Percentiles rank a stretch among this genome's conserved stretches.
These are phyloP conservation scores for Mimas tiliae DNA, from an alignment of 2,888 invertebrate species.

Conservation along the genomic window DNA sequence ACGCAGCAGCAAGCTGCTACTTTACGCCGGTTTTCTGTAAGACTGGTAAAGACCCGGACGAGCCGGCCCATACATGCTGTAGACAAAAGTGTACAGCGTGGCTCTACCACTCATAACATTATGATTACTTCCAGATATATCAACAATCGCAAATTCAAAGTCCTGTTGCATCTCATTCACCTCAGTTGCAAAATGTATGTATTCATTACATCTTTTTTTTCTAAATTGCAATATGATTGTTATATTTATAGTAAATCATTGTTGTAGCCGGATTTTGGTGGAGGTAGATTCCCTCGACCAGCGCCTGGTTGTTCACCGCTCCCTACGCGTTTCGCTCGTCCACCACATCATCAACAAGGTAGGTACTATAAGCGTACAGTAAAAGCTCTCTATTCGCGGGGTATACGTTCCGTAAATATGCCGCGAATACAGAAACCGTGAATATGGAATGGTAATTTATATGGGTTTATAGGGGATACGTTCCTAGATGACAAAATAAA, in stretches of 20 bases:
- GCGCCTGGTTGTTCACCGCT: constrained; percentile 76
- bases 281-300: constrained; percentile 74
- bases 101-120: too few species aligned
- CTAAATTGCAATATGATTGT: neutral
- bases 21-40: too few species aligned
- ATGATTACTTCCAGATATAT: constrained; percentile 64
- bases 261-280: constrained; percentile 63
- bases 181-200: constrained; percentile 78
- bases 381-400: too few species aligned
- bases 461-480: too few species aligned
- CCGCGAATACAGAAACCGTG: too few species aligned
- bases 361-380: constrained; percentile 18
- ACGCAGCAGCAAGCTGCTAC: too few species aligned
- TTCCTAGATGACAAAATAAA: too few species aligned
- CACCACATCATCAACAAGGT: constrained; percentile 80
- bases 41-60: too few species aligned
- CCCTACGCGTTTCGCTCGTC: constrained; percentile 73
- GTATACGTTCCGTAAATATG: too few species aligned
- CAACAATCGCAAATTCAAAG: constrained; percentile 81
- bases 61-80: too few species aligned
- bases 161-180: constrained; percentile 78
- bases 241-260: constrained; percentile 22
- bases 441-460: too few species aligned
- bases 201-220: neutral
- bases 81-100: too few species aligned